A percentile compares a stretch with the other conserved stretches of the same genome.
Evolutionary conservation across 2,113 vertebrate species (phyloP).

Genomic region (Clarias magur): DNA sequence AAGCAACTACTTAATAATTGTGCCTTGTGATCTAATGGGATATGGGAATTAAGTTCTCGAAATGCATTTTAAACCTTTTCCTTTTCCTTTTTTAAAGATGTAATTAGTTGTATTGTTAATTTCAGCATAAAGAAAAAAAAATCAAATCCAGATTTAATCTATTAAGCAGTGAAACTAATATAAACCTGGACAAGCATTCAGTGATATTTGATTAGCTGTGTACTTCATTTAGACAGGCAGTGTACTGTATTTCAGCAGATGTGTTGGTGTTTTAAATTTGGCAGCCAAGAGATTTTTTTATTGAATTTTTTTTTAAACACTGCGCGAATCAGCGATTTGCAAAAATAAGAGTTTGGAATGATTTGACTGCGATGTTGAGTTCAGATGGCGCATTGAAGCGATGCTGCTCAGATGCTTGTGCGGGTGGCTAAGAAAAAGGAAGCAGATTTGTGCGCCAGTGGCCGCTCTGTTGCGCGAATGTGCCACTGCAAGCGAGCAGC

Average conservation of each 20-base stretch:
- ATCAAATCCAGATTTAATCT: too few relatives aligned
- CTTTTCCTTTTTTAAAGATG: background rate
- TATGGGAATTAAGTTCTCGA: background rate
- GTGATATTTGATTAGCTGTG: background rate
- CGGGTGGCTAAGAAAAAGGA: slow-evolving; percentile 40
- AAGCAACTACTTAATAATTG: background rate
- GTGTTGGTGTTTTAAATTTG: background rate
- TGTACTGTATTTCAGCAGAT: background rate
- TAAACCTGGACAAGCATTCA: background rate
- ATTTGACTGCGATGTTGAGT: background rate
- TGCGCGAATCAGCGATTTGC: background rate
- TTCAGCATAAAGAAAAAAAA: background rate
- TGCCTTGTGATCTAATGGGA: background rate
- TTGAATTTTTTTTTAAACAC: too few relatives aligned
- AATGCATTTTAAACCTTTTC: background rate
- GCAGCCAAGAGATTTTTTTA: background rate
- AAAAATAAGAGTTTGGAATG: background rate
- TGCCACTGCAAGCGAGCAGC: slow-evolving; percentile 24
- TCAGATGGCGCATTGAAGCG: slow-evolving; percentile 14
- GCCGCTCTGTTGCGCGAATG: slow-evolving; percentile 47
- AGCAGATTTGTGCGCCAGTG: slow-evolving; percentile 13
- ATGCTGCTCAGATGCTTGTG: slow-evolving; percentile 5
- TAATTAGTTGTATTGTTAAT: background rate
- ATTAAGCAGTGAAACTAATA: background rate
- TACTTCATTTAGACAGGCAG: background rate